Base-by-base conservation (phyloP, 2,888 invertebrate species). In the Volucella inflata region DNA sequence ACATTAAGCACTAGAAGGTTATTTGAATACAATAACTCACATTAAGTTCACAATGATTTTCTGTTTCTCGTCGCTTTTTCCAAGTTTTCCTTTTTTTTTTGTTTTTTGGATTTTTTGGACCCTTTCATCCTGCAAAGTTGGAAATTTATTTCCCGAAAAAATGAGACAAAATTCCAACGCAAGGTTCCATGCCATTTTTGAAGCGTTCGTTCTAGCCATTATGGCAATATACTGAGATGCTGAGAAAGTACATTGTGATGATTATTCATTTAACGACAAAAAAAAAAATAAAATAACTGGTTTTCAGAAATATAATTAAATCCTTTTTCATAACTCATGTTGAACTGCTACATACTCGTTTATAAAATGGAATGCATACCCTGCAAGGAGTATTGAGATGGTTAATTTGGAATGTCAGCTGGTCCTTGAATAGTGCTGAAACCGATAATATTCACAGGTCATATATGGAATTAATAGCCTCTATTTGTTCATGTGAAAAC, bases 1-100 rank as follows among this genome's bases (percentile, higher is more conserved):
- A 85, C 81, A 85, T 85, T 85, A 85, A 85, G 77, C 81, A 77
- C 85, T 85, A 81, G 81, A 85, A 85, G 81, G 85, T 81, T 85
- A 85, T 85, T 85, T 85, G 85, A 85, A 85, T 81, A 85, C 85
- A 85, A 85, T 85, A 85, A 85, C 85, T 85, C 85, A 85, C 85
- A 85, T 85, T 85, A 85, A 81, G 67, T 85, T 85, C 67, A 51
- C 81, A 76, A 72, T 81, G 72, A 81, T 81, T 84, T 85, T 85
- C 60, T 76, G 57, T 79, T 57, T 17, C 46, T 14, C 16, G n/a
- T 36, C 38, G 16, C 40, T 40, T 36, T 38, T 21, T 21, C 21
- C 44, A 12, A 11, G 11, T 11, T 44, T n/a, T 44, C 44, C 4
- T 30, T 60, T 12, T 38, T 8, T 36, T 36, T 68, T 51, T 48